These are phyloP conservation scores for Eulemur rubriventer DNA, from an alignment of 2,797 vertebrate species.

Conservation along the genomic window DNA sequence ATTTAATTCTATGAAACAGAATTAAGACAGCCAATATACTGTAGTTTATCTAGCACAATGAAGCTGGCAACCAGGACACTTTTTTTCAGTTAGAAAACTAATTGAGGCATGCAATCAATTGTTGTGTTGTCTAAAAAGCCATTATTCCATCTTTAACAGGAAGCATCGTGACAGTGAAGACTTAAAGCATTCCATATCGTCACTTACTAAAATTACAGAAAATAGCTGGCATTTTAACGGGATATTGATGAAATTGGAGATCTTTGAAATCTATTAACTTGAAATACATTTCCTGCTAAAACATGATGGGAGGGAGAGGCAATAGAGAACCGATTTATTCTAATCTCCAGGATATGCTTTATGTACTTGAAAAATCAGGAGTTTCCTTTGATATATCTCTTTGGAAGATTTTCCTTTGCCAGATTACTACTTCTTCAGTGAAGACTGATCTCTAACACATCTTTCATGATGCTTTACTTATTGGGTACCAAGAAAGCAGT, in stretches of 20 bases:
- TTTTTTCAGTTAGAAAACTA: not conserved
- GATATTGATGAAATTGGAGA: not conserved
- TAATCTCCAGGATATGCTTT: not conserved
- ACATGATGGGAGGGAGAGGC: not conserved
- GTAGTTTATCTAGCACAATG: not conserved
- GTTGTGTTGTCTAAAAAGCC: not conserved
- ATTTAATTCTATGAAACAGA: not conserved
- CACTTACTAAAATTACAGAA: not conserved
- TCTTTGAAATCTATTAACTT: not conserved
- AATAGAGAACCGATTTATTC: not conserved
- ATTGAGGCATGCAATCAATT: not conserved
- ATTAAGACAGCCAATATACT: not conserved
- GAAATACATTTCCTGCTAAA: conserved; percentile 16
- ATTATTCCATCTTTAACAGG: not conserved
- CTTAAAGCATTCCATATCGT: not conserved
- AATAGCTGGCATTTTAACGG: not conserved
- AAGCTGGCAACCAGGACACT: not conserved
- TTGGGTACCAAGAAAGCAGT: not conserved
- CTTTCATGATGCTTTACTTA: not conserved
- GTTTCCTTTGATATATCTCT: not conserved
- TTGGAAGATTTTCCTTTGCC: not conserved
- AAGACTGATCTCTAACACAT: not conserved
- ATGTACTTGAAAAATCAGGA: not conserved
- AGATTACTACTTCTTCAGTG: not conserved
- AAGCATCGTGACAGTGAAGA: not conserved